phyloP scores from a whole-genome alignment of 2,888 invertebrate species.

The Agrilus biguttatus region DNA sequence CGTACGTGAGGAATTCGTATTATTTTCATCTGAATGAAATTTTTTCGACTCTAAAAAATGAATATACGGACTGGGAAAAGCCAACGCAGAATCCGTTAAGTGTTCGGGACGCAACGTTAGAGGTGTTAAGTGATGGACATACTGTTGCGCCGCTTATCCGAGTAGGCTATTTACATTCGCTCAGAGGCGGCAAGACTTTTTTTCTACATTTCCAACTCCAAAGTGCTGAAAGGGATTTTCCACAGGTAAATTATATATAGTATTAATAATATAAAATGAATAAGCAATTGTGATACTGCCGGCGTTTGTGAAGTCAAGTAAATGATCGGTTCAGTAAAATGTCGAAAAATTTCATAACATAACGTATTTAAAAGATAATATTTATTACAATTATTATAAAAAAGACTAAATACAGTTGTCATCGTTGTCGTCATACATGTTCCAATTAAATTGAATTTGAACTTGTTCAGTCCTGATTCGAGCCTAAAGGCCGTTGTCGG shows the following conservation, averaged over 20 bases:
- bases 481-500: too few relatives aligned
- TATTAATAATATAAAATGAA: background rate
- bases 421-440: too few relatives aligned
- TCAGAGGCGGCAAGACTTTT: conserved; percentile 66
- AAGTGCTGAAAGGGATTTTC: conserved; percentile 65
- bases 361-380: too few relatives aligned
- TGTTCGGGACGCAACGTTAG: conserved; percentile 72
- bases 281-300: too few relatives aligned
- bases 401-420: too few relatives aligned
- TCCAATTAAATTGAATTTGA: too few relatives aligned
- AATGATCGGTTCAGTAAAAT: too few relatives aligned
- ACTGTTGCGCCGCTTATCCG: conserved; percentile 74
- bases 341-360: too few relatives aligned
- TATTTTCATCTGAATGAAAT: conserved; percentile 91
- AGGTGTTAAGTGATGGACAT: conserved; percentile 83
- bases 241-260: conserved; percentile 40
- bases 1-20: conserved; percentile 87
- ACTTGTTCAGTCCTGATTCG: too few relatives aligned
- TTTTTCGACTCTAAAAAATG: conserved; percentile 81
- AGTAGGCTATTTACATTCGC: conserved; percentile 65
- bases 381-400: too few relatives aligned
- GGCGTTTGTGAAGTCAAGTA: too few relatives aligned
- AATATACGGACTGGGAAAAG: conserved; percentile 93
- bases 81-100: conserved; percentile 74
- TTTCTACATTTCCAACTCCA: conserved; percentile 83